Evolutionary conservation across 2,888 invertebrate genomes (phyloP).

Genomic region (Rhogogaster chlorosoma): DNA sequence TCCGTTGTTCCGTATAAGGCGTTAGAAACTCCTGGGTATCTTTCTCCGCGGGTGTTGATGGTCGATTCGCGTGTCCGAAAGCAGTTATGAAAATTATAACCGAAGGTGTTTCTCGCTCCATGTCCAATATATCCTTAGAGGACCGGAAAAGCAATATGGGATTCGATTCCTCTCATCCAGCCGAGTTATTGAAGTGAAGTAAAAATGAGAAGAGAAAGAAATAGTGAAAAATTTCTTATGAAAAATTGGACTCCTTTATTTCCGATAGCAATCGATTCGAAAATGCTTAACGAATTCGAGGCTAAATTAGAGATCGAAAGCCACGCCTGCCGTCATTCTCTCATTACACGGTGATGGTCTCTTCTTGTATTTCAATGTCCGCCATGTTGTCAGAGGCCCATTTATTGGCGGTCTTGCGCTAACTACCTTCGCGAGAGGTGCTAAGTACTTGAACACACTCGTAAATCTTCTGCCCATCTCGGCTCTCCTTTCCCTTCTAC

Average conservation of each 20-base stretch:
- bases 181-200: background rate
- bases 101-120: constrained; percentile 69
- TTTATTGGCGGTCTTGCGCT: constrained; percentile 71
- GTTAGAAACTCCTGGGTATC: constrained; percentile 26
- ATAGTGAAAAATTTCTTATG: no score
- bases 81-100: constrained; percentile 64
- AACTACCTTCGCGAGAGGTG: constrained; percentile 71
- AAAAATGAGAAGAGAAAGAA: background rate
- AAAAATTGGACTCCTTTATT: no score
- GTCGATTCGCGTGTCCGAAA: constrained; percentile 70
- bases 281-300: background rate
- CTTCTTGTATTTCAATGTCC: constrained; percentile 55
- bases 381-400: constrained; percentile 71
- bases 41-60: constrained; percentile 64
- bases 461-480: constrained; percentile 68
- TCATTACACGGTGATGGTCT: background rate
- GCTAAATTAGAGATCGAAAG: background rate
- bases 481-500: constrained; percentile 35
- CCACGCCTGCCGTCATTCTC: constrained; percentile 17
- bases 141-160: constrained; percentile 23
- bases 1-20: background rate
- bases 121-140: constrained; percentile 68
- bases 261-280: background rate
- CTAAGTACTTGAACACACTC: constrained; percentile 72
- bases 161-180: background rate